Evolutionary conservation across 2,888 invertebrate genomes (phyloP), one percentile per base, ranked within the genome.

Genomic region (Hyppa rectilinea): DNA sequence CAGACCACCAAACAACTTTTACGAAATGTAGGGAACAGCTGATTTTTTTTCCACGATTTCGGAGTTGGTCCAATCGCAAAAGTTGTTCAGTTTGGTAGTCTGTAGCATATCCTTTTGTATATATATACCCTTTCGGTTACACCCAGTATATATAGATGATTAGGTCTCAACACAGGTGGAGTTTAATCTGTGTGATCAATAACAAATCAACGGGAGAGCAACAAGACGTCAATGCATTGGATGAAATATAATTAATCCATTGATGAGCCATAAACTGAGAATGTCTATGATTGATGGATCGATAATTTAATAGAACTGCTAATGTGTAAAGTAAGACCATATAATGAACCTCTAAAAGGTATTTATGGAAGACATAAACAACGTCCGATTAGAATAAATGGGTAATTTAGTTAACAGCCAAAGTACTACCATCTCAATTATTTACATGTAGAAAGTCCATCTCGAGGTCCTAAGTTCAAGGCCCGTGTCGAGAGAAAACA

Each of bases 401-500:
- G 20, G 4, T 12, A 20, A n/a, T 59, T 36, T 12, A 38, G 10
- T 14, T 12, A 31, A 10, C 7, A 29, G 4, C 17, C 23, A 29
- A 23, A 53, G 55, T 14, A 29, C 5, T 9, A 20, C 14, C 31
- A 53, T 38, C 9, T 10, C 9, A 17, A 2, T 50, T 29, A 65
- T 50, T 45, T 23, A 36, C 17, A 17, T 4, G 31, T 52, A 26
- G 75, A 75, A 71, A 75, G 67, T 38, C n/a, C 26, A 66, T 10
- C 17, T 36, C 3, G 17, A 31, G 40, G n/a, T 66, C 45, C 4
- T 45, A 66, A 53, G 38, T 53, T 71, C 50, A 66, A 75, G 17
- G 17, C 17, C 23, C 38, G 7, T 29, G 36, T 7, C n/a, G 14
- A 74, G 74, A 23, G 50, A 52, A 74, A 63, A 52, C 5, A 38